A percentile compares a stretch with the other conserved stretches of the same genome.
phyloP scores from a whole-genome alignment of 1,140 invertebrate species.

The Phocides pigmalion region DNA sequence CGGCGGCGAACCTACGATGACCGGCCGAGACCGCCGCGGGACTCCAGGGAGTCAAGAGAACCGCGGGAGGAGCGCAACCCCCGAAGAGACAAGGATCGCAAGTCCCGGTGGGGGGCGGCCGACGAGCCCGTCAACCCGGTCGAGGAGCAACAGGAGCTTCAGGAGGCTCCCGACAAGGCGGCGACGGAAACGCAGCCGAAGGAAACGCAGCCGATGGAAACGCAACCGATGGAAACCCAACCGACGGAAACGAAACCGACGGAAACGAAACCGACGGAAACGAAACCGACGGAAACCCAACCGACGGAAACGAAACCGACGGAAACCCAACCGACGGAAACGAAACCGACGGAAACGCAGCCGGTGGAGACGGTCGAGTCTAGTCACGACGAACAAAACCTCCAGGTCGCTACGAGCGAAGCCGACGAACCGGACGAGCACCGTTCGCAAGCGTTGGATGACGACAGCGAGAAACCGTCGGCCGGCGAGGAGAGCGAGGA shows the following conservation, averaged over 20 bases:
- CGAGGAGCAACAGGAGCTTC: conserved; percentile 30
- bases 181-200: background rate
- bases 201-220: too few relatives aligned
- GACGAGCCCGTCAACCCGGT: conserved; percentile 49
- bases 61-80: conserved; percentile 49
- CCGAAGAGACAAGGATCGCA: conserved; percentile 70
- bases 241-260: background rate
- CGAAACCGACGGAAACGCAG: background rate
- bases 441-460: background rate
- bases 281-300: background rate
- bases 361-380: conserved; percentile 22
- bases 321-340: conserved; percentile 1
- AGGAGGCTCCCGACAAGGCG: conserved; percentile 1
- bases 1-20: conserved; percentile 47
- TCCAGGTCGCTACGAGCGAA: conserved; percentile 34
- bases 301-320: background rate
- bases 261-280: conserved; percentile 1
- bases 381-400: conserved; percentile 51
- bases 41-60: conserved; percentile 7
- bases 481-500: background rate
- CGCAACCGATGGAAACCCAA: too few relatives aligned
- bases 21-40: conserved; percentile 14
- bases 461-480: background rate
- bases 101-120: conserved; percentile 73
- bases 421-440: conserved; percentile 28